These are phyloP conservation scores for Sinocyclocheilus anophthalmus DNA, from an alignment of 2,113 vertebrate genomes.

Conservation along the genomic window DNA sequence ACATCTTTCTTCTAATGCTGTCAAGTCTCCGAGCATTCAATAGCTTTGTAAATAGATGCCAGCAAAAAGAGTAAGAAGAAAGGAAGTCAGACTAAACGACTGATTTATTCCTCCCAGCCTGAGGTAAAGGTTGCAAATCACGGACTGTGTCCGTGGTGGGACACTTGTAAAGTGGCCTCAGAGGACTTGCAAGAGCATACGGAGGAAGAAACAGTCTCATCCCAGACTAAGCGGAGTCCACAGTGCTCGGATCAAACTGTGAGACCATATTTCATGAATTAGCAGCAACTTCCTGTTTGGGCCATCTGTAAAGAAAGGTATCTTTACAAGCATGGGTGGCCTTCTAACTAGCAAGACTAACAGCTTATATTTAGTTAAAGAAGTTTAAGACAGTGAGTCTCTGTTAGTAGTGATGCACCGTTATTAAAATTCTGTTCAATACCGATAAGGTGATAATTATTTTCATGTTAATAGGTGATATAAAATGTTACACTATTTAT, in stretches of 20 bases:
- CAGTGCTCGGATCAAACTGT: not conserved
- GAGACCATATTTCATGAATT: not conserved
- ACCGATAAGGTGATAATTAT: too few species aligned
- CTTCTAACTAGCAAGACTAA: not conserved
- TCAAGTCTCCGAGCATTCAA: conserved; percentile 54
- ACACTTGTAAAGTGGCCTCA: conserved; percentile 31
- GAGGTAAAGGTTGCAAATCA: conserved; percentile 55
- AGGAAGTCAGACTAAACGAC: conserved; percentile 54
- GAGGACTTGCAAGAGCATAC: conserved; percentile 5
- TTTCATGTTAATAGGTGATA: too few species aligned
- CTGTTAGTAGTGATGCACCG: too few species aligned
- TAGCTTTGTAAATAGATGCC: conserved; percentile 58
- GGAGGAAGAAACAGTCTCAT: not conserved
- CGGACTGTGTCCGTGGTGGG: conserved; percentile 7
- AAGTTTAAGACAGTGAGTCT: not conserved
- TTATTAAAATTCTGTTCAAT: too few species aligned
- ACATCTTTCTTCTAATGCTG: conserved; percentile 47
- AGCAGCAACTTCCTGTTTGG: conserved; percentile 21
- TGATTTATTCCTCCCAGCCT: conserved; percentile 61
- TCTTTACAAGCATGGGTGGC: not conserved
- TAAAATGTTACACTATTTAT: too few species aligned
- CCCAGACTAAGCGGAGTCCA: not conserved
- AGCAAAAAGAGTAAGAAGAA: conserved; percentile 53
- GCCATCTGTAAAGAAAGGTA: conserved; percentile 3
- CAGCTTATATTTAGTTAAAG: not conserved